phyloP scores from a whole-genome alignment of 2,888 invertebrate species.

The Corythucha ciliata region DNA sequence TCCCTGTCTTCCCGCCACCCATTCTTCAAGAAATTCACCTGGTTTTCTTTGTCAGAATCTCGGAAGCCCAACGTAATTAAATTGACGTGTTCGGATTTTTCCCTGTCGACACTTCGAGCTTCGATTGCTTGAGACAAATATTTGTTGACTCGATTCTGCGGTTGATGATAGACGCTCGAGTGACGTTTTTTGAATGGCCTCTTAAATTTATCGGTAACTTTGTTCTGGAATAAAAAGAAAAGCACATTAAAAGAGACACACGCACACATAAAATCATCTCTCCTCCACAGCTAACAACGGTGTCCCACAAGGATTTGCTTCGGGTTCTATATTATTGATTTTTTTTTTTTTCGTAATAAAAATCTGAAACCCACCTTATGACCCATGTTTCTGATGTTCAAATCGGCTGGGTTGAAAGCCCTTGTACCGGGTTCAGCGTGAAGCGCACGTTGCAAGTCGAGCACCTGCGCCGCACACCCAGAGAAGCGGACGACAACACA shows the following conservation, averaged over 20 bases:
- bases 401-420: conserved; percentile 28
- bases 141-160: conserved; percentile 84
- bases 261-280: too few relatives aligned
- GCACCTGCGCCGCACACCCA: conserved; percentile 50
- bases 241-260: conserved; percentile 19
- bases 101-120: conserved; percentile 79
- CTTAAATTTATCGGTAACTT: conserved; percentile 79
- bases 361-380: conserved; percentile 23
- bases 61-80: conserved; percentile 76
- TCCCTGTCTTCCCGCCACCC: too few relatives aligned
- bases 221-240: conserved; percentile 50
- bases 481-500: too few relatives aligned
- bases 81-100: conserved; percentile 82
- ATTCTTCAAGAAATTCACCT: too few relatives aligned
- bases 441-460: conserved; percentile 70
- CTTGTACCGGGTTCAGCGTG: conserved; percentile 54
- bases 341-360: too few relatives aligned
- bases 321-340: too few relatives aligned
- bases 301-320: too few relatives aligned
- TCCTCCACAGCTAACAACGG: too few relatives aligned
- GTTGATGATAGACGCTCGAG: conserved; percentile 77
- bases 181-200: conserved; percentile 80
- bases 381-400: conserved; percentile 24
- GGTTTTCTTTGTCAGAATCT: conserved; percentile 71
- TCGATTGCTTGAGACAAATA: conserved; percentile 85